Evolutionary conservation across 2,888 invertebrate genomes (phyloP).

Genomic region (Nymphalis urticae): DNA sequence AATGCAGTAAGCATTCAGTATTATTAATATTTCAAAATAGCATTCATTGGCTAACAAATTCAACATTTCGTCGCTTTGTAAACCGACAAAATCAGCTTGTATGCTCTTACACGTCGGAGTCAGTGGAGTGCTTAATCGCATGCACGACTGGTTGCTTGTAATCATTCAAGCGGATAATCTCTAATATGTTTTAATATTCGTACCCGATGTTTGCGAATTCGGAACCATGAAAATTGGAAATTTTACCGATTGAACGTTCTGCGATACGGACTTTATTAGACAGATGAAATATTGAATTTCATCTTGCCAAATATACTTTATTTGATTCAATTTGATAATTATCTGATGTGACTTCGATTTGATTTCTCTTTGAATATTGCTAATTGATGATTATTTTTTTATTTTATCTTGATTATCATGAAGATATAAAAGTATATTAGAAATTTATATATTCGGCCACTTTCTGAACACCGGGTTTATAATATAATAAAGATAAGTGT

Average conservation of each 20-base stretch:
- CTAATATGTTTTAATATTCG: conserved; percentile 14
- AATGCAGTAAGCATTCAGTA: background rate
- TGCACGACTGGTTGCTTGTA: conserved; percentile 21
- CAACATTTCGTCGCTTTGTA: conserved; percentile 13
- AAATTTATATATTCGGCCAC: too few relatives aligned
- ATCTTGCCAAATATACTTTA: background rate
- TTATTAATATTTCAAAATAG: too few relatives aligned
- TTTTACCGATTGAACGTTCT: conserved; percentile 1
- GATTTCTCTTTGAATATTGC: background rate
- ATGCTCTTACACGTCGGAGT: conserved; percentile 14
- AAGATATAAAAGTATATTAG: too few relatives aligned
- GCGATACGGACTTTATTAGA: conserved; percentile 8
- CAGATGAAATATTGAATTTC: background rate
- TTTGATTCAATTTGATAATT: background rate
- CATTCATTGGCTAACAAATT: conserved; percentile 6
- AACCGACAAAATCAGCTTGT: conserved; percentile 12
- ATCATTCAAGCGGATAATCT: conserved; percentile 14
- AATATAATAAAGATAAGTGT: too few relatives aligned
- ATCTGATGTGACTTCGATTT: background rate
- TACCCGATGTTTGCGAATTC: conserved; percentile 10
- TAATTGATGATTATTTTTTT: too few relatives aligned
- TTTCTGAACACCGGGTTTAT: too few relatives aligned
- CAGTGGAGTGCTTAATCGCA: conserved; percentile 14
- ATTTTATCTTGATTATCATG: too few relatives aligned
- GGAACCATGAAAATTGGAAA: conserved; percentile 4